phyloP scores from a whole-genome alignment of 2,888 invertebrate species.

The Thereva unica region DNA sequence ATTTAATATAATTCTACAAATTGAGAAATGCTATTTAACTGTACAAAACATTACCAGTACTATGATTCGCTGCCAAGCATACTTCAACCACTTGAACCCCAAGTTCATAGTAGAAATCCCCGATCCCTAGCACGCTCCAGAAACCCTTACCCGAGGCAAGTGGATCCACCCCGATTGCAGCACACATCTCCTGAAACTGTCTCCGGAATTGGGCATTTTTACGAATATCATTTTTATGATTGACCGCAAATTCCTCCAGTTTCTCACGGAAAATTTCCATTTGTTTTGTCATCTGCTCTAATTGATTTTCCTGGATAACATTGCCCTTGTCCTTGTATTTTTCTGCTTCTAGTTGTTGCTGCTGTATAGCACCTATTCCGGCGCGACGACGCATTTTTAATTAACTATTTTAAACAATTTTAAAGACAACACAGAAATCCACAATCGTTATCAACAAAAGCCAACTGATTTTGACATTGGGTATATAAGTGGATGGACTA shows the following conservation, averaged over 20 bases:
- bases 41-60: conserved; percentile 65
- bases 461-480: too few species aligned
- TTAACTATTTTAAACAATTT: too few species aligned
- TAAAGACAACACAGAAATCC: too few species aligned
- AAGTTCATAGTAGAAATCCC: conserved; percentile 98
- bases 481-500: too few species aligned
- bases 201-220: conserved; percentile 92
- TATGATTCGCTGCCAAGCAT: conserved; percentile 90
- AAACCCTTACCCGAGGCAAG: conserved; percentile 95
- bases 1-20: not conserved
- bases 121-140: conserved; percentile 98
- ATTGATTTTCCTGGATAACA: conserved; percentile 88
- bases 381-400: conserved; percentile 73
- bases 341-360: conserved; percentile 83
- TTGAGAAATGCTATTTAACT: not conserved
- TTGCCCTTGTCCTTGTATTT: conserved; percentile 90
- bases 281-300: conserved; percentile 92
- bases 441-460: too few species aligned
- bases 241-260: conserved; percentile 92
- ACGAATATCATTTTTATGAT: conserved; percentile 92
- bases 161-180: conserved; percentile 96
- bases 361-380: conserved; percentile 88
- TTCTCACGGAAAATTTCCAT: conserved; percentile 89
- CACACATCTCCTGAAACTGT: conserved; percentile 99
- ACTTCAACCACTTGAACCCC: conserved; percentile 98